phyloP scores from a whole-genome alignment of 2,113 vertebrate genomes.

The Coptodon rendalli region DNA sequence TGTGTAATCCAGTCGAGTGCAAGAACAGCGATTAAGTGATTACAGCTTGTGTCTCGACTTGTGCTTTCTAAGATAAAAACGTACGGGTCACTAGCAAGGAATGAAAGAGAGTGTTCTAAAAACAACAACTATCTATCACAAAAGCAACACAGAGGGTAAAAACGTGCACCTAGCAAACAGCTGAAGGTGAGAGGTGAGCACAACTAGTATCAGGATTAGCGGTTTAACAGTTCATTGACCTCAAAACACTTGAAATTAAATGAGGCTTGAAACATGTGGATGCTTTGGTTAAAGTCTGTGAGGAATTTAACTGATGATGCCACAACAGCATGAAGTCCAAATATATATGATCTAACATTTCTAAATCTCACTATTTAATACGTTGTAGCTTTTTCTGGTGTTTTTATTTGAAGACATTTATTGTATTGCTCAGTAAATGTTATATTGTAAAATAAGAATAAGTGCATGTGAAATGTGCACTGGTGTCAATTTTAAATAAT shows the following conservation, averaged over 20 bases:
- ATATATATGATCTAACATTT: neutral
- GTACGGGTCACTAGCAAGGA: accelerated
- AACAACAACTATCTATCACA: neutral
- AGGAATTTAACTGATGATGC: neutral
- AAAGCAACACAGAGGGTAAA: neutral
- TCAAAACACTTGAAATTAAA: neutral
- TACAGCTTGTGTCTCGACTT: neutral
- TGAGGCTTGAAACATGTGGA: neutral
- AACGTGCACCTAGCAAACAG: accelerated
- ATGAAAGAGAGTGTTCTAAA: neutral
- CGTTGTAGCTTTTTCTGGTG: neutral
- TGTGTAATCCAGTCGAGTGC: neutral
- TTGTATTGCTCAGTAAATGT: accelerated
- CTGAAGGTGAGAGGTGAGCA: neutral
- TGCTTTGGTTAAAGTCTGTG: neutral
- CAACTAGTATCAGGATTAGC: neutral
- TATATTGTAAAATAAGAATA: neutral
- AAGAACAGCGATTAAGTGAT: neutral
- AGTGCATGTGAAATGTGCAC: neutral
- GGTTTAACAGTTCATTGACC: accelerated
- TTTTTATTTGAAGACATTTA: accelerated
- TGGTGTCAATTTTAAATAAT: neutral
- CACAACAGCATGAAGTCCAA: neutral
- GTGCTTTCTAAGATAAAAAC: neutral
- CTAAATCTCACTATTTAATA: neutral